Conservation (phyloP, 2,113 vertebrate species). For the Mesembrinibis cayennensis region DNA sequence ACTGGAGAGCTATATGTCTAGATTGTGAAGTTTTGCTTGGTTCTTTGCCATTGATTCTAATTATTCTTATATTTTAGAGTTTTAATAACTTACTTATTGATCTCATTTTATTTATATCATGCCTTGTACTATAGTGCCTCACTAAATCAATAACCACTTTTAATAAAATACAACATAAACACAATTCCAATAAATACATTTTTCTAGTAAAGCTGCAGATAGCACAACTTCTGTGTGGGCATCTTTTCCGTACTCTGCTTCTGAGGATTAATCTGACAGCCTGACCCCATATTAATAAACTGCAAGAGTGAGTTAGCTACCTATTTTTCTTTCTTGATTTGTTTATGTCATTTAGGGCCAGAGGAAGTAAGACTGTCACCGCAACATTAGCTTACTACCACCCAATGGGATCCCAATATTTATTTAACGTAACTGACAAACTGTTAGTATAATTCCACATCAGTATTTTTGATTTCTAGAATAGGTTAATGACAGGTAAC, state of each 20-base stretch:
- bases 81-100: neutral
- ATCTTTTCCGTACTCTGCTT: neutral
- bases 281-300: neutral
- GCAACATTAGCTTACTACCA: neutral
- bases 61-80: neutral
- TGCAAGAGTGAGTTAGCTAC: neutral
- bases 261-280: neutral
- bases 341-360: neutral
- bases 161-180: neutral
- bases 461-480: neutral
- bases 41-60: neutral
- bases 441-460: neutral
- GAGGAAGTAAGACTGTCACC: neutral
- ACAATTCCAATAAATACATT: neutral
- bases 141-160: neutral
- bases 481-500: conserved; percentile 6
- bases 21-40: neutral
- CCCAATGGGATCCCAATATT: neutral
- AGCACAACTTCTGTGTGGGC: neutral
- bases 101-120: neutral
- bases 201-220: neutral
- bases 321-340: neutral
- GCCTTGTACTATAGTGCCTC: too few species aligned
- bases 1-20: neutral
- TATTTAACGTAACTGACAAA: neutral